Conservation (phyloP, 2,113 vertebrate species). For the Corythaeola cristata region DNA sequence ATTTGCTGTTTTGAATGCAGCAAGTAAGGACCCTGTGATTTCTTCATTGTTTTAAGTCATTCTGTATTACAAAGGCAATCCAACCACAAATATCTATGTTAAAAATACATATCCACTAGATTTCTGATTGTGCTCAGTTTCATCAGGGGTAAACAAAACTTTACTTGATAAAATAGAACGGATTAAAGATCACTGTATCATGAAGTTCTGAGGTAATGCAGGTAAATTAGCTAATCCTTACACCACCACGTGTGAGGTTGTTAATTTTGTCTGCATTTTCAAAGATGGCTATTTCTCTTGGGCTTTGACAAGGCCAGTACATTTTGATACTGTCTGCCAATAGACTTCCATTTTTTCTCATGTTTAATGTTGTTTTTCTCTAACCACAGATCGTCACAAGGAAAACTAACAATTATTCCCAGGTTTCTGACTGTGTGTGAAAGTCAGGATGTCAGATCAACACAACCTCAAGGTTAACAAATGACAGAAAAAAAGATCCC, state of each 20-base stretch:
- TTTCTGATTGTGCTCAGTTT: neutral
- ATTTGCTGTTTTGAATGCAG: neutral
- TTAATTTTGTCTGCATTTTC: neutral
- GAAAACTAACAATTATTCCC: slow-evolving; percentile 55
- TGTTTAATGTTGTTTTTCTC: slow-evolving; percentile 43
- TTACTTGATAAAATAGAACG: neutral
- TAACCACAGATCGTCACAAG: slow-evolving; percentile 22
- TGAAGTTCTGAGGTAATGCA: neutral
- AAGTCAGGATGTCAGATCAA: slow-evolving; percentile 64
- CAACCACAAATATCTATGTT: neutral
- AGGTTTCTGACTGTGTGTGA: slow-evolving; percentile 41
- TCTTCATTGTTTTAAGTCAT: neutral
- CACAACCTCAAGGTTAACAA: slow-evolving; percentile 57
- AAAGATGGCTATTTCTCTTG: neutral
- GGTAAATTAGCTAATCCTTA: neutral
- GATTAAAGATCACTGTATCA: neutral
- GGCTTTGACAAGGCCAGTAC: neutral
- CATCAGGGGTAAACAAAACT: neutral
- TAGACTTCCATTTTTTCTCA: neutral
- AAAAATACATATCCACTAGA: neutral
- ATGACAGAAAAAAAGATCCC: slow-evolving; percentile 9
- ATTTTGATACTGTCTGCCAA: neutral
- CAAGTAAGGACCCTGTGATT: neutral
- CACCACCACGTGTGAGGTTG: neutral
- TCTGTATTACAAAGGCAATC: neutral